Evolutionary conservation across 2,113 vertebrate genomes (phyloP), one percentile per base, ranked within the genome.

Genomic region (Ceyx melanurus): DNA sequence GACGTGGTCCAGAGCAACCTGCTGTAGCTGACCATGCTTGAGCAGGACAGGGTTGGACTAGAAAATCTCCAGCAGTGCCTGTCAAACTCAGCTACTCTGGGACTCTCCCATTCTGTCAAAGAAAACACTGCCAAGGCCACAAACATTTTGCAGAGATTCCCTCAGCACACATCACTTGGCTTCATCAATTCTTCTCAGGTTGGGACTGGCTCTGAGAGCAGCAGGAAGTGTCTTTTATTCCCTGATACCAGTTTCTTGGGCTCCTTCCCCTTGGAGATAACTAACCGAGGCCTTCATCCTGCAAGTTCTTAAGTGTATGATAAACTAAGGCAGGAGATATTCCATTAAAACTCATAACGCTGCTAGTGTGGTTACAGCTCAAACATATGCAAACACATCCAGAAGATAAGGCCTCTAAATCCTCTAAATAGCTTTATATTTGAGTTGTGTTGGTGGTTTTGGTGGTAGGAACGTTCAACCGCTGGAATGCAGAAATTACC

Each of bases 361-460:
- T 65, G 51, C 48, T 90, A 81, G 72, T 87, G 74, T 57, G 66
- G 70, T 75, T 60, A 72, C 61, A 74, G 43, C 51, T 58, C 53
- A 43, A 68, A 73, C 17, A 28, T 18, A 71, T 11, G 22, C 51
- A 50, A 33, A 77, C 1, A 0, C 7, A 2, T 28, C 57, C 0
- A 0, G 61, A 79, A 64, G 74, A 90, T 51, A 77, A 84, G 31
- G 43, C 21, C 57, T 84, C 61, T 46, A 53, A 60, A 46, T 46
- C 51, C 51, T 53, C 51, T 53, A 53, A 80, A 46, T 12, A 82
- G 31, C 13, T 85, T 56, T 82, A 76, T 19, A 16, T 85, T 58
- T 61, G 28, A 66, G 35, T 40, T 56, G 8, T 46, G 6, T 42
- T 50, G 18, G 26, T 85, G 50, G 0, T 79, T 91, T 54, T 82